A percentile compares a stretch with the other conserved stretches of the same genome.
These are phyloP conservation scores for Nematolebias whitei DNA, from an alignment of 2,113 vertebrate genomes.

Conservation along the genomic window DNA sequence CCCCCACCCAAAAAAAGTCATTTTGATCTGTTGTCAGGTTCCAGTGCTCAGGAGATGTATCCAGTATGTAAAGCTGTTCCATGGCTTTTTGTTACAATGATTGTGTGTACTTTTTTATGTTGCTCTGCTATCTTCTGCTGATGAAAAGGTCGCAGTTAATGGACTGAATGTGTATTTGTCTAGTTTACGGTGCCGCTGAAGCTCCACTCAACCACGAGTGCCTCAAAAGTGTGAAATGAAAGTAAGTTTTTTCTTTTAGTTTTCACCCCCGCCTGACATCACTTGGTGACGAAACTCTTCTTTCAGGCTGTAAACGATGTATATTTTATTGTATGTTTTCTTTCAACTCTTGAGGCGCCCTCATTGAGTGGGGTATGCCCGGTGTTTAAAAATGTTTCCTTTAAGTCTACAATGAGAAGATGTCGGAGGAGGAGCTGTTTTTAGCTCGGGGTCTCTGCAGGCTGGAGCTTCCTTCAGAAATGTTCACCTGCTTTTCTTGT, in stretches of 20 bases:
- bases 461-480: constrained; percentile 74
- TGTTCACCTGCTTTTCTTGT: constrained; percentile 53
- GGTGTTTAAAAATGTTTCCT: constrained; percentile 31
- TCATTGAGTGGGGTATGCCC: constrained; percentile 55
- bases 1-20: neutral
- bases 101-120: constrained; percentile 46
- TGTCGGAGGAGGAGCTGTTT: constrained; percentile 48
- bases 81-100: constrained; percentile 56
- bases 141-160: constrained; percentile 36
- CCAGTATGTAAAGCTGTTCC: constrained; percentile 60
- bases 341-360: constrained; percentile 60
- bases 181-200: constrained; percentile 69
- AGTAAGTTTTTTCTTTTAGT: neutral
- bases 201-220: constrained; percentile 67
- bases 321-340: constrained; percentile 21
- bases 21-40: constrained; percentile 22
- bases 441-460: constrained; percentile 74
- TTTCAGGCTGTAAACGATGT: constrained; percentile 16
- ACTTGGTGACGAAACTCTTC: constrained; percentile 4
- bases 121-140: constrained; percentile 29
- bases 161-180: constrained; percentile 60
- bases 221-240: constrained; percentile 62
- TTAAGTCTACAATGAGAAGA: constrained; percentile 22
- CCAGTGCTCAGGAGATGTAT: constrained; percentile 54
- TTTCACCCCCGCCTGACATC: neutral